These are phyloP conservation scores for Gastrophryne carolinensis DNA, from an alignment of 2,797 vertebrate genomes.

Conservation along the genomic window DNA sequence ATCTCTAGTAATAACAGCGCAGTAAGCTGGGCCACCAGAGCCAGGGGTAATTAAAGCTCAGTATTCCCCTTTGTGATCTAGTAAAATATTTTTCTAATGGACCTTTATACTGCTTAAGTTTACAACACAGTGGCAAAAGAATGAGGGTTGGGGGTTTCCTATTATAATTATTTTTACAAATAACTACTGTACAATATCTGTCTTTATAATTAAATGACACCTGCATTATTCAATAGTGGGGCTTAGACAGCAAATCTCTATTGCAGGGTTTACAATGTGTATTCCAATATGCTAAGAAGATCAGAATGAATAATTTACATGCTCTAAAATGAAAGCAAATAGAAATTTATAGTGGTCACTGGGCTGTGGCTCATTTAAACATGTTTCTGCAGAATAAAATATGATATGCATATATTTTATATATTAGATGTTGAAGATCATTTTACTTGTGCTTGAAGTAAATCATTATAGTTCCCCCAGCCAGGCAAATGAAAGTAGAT, in stretches of 20 bases:
- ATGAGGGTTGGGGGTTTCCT: no score
- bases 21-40: no score
- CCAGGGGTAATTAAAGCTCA: no score
- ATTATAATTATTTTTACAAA: no score
- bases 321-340: not conserved
- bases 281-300: not conserved
- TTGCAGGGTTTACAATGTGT: no score
- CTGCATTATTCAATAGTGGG: no score
- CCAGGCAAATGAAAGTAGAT: constrained; percentile 1
- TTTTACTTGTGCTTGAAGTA: not conserved
- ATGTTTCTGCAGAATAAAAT: not conserved
- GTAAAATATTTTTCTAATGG: not conserved
- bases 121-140: no score
- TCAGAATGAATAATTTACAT: not conserved
- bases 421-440: not conserved
- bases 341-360: not conserved
- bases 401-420: constrained; percentile 3
- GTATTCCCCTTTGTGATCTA: not conserved
- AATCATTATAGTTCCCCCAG: not conserved
- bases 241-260: no score
- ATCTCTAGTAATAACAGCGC: no score
- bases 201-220: no score
- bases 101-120: not conserved
- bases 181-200: no score
- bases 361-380: not conserved